Evolutionary conservation across 2,888 invertebrate genomes (phyloP).

Genomic region (Rhamphomyia laevipes): DNA sequence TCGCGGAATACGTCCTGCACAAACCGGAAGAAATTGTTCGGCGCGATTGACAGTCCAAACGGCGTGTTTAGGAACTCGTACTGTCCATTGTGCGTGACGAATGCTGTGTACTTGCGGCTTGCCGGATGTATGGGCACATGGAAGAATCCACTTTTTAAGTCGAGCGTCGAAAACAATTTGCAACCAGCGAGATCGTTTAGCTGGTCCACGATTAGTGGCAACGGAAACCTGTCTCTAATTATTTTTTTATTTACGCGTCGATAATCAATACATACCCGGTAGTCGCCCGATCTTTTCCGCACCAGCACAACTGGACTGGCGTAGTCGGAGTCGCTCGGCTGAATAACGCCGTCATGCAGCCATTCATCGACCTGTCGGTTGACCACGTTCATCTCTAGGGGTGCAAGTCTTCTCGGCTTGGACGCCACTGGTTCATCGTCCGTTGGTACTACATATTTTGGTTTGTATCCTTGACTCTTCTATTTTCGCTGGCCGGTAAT

Average conservation of each 20-base stretch:
- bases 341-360: no score
- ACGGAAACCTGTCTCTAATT: conserved; percentile 6
- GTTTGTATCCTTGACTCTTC: no score
- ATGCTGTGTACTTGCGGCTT: conserved; percentile 13
- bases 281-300: no score
- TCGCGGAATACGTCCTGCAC: background rate
- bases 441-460: no score
- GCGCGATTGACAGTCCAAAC: conserved; percentile 1
- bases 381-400: no score
- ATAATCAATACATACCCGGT: background rate
- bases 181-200: conserved; percentile 11
- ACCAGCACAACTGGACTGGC: no score
- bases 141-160: conserved; percentile 14
- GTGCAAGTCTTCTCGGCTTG: no score
- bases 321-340: no score
- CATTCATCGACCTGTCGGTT: no score
- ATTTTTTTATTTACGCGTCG: background rate
- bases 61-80: conserved; percentile 10
- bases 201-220: conserved; percentile 13
- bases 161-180: conserved; percentile 11
- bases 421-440: no score
- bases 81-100: conserved; percentile 13
- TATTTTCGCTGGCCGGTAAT: no score
- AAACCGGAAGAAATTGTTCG: no score
- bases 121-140: conserved; percentile 13